Evolutionary conservation across 2,888 invertebrate genomes (phyloP), one percentile per base, ranked within the genome.

Genomic region (Hydroisotoma schaefferi): DNA sequence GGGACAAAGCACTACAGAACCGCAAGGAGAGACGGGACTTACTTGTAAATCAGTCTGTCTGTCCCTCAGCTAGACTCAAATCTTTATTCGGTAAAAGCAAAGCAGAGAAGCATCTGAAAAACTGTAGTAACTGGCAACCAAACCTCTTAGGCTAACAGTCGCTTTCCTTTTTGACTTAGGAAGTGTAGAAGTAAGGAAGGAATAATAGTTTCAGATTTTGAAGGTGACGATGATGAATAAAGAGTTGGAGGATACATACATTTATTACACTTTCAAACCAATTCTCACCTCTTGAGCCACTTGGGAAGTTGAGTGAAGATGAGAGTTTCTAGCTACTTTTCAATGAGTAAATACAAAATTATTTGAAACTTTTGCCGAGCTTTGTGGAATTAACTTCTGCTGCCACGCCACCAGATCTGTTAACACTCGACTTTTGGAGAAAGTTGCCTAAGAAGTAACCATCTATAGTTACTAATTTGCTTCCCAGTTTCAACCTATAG

Each of bases 291-390:
- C 40, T 15, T 18, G 5, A 40, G n/a, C n/a, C 20, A 18, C 40
- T 18, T 15, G 5, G n/a, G 20, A 15, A 40, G n/a, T 40, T 40
- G 8, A 40, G 20, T 40, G 40, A 20, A 40, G 20, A 40, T n/a
- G n/a, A n/a, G n/a, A n/a, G n/a, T n/a, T n/a, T n/a, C n/a, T n/a
- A n/a, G n/a, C n/a, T n/a, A n/a, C n/a, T 40, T 40, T 15, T 20
- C 40, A 15, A 40, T 40, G 40, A 40, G 40, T 40, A 40, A 40
- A 40, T 40, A 40, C 8, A 15, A 40, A 40, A 40, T 40, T 40
- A 40, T 18, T 40, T 18, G 20, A 40, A 40, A 4, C 20, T 40
- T 40, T 20, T 8, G 40, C 40, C 20, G 8, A 15, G n/a, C 40
- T 20, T 40, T 40, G 15, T 40, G 20, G n/a, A 5, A 10, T 6